Evolutionary conservation across 2,797 vertebrate species (phyloP), one percentile per base, ranked within the genome.

Genomic region (Glossophaga mutica): DNA sequence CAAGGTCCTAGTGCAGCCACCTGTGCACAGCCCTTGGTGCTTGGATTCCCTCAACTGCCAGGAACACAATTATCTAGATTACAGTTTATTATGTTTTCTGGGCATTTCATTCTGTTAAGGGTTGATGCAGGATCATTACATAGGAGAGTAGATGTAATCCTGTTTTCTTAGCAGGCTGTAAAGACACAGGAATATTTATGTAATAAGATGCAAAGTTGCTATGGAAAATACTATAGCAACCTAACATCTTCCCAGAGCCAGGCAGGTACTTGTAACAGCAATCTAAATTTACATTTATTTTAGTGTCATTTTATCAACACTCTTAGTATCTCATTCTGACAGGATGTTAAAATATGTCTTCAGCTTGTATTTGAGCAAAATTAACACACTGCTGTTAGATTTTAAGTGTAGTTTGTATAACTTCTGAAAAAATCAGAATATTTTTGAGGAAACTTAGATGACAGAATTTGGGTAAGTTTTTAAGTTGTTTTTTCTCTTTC

Each of bases 131-230:
- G 96, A 98, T 98, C 98, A 98, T 98, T 98, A 97, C 97, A 97
- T 96, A 98, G 97, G 95, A 98, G 97, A 98, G 98, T 98, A 97
- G 98, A 98, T 98, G 97, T 98, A 98, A 98, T 98, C 98, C 98
- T 98, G 97, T 98, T 98, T 97, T 98, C 97, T 98, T 98, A 98
- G 98, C 96, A 98, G 98, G 97, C 97, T 98, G 98, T 98, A 98
- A 98, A 97, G 98, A 98, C 98, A 98, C 98, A 98, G 97, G 98
- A 98, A 98, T 98, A 98, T 99, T 98, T 98, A 98, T 98, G 98
- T 98, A 98, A 98, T 98, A 98, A 98, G 98, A 99, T 98, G 98
- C 98, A 98, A 98, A 98, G 98, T 99, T 99, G 98, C 98, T 98
- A 98, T 98, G 98, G 98, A 98, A 98, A 98, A 97, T 46, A 97